phyloP scores from a whole-genome alignment of 2,113 vertebrate species.

The Equus quagga region DNA sequence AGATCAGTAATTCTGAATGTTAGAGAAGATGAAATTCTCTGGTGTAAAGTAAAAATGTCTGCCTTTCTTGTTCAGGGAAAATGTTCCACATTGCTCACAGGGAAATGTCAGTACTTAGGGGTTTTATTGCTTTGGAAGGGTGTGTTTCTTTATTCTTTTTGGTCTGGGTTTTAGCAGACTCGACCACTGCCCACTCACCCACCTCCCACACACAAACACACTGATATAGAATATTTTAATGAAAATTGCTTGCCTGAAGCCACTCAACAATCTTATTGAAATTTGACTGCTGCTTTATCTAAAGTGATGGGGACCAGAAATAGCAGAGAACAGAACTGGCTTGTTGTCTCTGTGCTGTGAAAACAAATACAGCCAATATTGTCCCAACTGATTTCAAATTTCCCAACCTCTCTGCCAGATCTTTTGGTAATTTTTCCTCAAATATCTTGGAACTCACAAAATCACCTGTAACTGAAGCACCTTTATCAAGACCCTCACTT shows the following conservation, averaged over 20 bases:
- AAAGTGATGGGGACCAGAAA: background rate
- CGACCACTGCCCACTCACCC: no score
- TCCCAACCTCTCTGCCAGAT: background rate
- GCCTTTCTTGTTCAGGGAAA: background rate
- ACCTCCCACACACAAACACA: background rate
- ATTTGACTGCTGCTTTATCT: background rate
- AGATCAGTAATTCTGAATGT: background rate
- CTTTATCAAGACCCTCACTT: background rate
- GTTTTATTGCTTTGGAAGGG: background rate
- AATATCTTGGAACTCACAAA: background rate
- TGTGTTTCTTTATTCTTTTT: background rate
- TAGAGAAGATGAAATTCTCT: conserved; percentile 52
- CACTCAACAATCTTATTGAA: background rate
- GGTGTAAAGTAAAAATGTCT: conserved; percentile 29
- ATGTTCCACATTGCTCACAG: background rate
- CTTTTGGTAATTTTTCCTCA: background rate
- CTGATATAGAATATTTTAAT: background rate
- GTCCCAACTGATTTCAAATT: background rate
- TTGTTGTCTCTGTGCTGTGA: background rate
- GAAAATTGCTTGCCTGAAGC: background rate
- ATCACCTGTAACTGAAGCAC: background rate
- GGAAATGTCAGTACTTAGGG: background rate
- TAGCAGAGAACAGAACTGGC: background rate
- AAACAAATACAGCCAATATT: background rate
- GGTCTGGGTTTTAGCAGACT: background rate